These are phyloP conservation scores for Parazoanthus darwini DNA, from an alignment of 92 coral and sea anemone species.

Conservation along the genomic window DNA sequence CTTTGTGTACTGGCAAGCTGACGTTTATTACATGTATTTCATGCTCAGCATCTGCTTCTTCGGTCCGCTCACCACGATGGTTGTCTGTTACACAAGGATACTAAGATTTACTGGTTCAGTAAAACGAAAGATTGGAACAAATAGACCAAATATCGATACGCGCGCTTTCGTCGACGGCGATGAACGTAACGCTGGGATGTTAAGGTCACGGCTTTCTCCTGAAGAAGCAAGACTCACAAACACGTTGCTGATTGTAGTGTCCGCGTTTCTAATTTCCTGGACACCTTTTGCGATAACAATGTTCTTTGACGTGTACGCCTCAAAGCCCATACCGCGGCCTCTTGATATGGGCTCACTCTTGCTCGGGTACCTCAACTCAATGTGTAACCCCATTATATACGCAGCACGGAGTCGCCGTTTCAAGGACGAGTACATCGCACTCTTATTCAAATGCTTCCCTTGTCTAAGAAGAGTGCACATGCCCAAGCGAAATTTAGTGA, in stretches of 20 bases:
- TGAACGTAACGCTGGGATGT: neutral
- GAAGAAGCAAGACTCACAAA: slow-evolving; percentile 78
- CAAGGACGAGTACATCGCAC: slow-evolving; percentile 46
- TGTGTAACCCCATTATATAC: slow-evolving; percentile 77
- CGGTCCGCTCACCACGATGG: slow-evolving; percentile 66
- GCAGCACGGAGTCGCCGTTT: slow-evolving; percentile 60
- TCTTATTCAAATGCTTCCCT: slow-evolving; percentile 45
- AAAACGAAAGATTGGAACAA: slow-evolving; percentile 9
- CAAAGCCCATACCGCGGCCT: slow-evolving; percentile 56
- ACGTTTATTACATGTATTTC: slow-evolving; percentile 78
- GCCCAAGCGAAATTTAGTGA: too few species aligned
- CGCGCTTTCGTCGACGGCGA: neutral
- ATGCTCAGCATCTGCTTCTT: slow-evolving; percentile 77
- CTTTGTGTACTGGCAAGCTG: slow-evolving; percentile 78
- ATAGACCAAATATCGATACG: neutral
- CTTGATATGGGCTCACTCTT: slow-evolving; percentile 67
- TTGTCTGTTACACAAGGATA: slow-evolving; percentile 70
- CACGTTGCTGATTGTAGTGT: slow-evolving; percentile 11
- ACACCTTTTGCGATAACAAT: slow-evolving; percentile 88
- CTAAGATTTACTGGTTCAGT: slow-evolving; percentile 61
- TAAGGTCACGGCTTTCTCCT: slow-evolving; percentile 47
- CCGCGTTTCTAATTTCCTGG: slow-evolving; percentile 74
- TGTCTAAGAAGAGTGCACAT: neutral
- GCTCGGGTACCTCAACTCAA: slow-evolving; percentile 86
- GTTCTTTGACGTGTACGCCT: slow-evolving; percentile 71